Base-by-base conservation (phyloP, 2,113 vertebrate genomes). In the Ophthalmolycus amberensis region DNA sequence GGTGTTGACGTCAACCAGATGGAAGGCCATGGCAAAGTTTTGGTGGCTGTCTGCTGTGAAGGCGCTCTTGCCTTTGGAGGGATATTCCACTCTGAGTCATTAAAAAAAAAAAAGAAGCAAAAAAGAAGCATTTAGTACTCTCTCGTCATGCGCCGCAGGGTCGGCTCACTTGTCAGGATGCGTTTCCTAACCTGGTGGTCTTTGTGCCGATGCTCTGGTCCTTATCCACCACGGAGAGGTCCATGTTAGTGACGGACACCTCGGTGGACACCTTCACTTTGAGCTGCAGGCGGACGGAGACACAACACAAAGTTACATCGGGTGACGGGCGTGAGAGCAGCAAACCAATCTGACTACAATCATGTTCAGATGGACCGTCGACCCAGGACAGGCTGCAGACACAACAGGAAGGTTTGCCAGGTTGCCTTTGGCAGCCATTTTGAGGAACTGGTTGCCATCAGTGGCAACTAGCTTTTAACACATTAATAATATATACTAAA, bases 201-300 rank as follows among this genome's bases (percentile, higher is more conserved):
- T 99, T 99, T 66, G 98, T 97, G 0, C 97, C 97, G 54, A 99
- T 99, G 92, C 98, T 99, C 94, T 99, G 98, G 91, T 99, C 98
- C 88, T 98, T 99, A 92, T 99, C 98, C 91, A 99, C 97, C 0
- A 97, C 96, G 82, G 98, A 99, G 74, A 99, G 96, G 89, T 99
- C 98, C 48, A 99, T 97, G 75, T 97, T 99, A 46, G 95, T 96
- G 80, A 99, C 96, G 8, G 97, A 96, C 76, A 99, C 98, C 92
- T 98, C 97, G 4, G 98, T 99, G 74, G 98, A 99, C 81, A 99
- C 97, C 87, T 99, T 99, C 37, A 99, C 96, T 94, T 97, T 99
- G 11, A 99, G 95, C 98, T 99, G 88, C 25, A 83, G 9, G 25
- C 8, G 44, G 18, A 85, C 42, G 71, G 2, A 67, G 10, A 16